Percentiles rank a stretch among this genome's conserved stretches.
Evolutionary conservation across 2,888 invertebrate genomes (phyloP).

Genomic region (Thumatha senex): DNA sequence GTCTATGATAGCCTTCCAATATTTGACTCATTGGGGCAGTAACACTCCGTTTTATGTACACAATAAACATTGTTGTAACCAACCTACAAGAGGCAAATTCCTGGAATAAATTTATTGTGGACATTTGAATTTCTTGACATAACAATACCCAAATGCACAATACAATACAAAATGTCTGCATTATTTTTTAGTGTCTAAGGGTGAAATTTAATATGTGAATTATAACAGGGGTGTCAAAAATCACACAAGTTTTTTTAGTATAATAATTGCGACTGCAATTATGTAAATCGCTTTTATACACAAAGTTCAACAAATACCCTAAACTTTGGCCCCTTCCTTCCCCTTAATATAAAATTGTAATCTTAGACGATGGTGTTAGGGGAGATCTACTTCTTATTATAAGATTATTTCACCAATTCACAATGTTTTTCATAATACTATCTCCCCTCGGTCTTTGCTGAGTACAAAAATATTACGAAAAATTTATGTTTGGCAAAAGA

Average conservation of each 20-base stretch:
- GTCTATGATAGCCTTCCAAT: too few relatives aligned
- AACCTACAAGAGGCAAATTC: too few relatives aligned
- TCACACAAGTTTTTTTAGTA: conserved; percentile 31
- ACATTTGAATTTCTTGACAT: too few relatives aligned
- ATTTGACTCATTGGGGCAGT: too few relatives aligned
- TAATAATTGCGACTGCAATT: conserved; percentile 38
- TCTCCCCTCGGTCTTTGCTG: conserved; percentile 28
- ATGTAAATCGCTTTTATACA: conserved; percentile 35
- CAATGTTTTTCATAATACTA: conserved; percentile 37
- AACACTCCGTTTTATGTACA: too few relatives aligned
- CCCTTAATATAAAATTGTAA: conserved; percentile 41
- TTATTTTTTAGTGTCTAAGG: conserved; percentile 14
- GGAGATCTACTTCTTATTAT: conserved; percentile 36
- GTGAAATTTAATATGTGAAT: conserved; percentile 31
- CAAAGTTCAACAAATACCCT: conserved; percentile 37
- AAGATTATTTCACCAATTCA: conserved; percentile 32
- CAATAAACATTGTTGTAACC: too few relatives aligned
- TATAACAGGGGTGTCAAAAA: conserved; percentile 22
- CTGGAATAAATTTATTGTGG: too few relatives aligned
- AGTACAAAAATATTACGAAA: conserved; percentile 32
- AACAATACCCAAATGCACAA: not conserved
- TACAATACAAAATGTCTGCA: not conserved
- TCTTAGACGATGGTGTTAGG: conserved; percentile 27
- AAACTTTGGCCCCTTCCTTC: conserved; percentile 17
- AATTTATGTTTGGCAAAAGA: conserved; percentile 17